These are phyloP conservation scores for Lasioglossum calceatum DNA, from an alignment of 2,888 invertebrate genomes.

Conservation along the genomic window DNA sequence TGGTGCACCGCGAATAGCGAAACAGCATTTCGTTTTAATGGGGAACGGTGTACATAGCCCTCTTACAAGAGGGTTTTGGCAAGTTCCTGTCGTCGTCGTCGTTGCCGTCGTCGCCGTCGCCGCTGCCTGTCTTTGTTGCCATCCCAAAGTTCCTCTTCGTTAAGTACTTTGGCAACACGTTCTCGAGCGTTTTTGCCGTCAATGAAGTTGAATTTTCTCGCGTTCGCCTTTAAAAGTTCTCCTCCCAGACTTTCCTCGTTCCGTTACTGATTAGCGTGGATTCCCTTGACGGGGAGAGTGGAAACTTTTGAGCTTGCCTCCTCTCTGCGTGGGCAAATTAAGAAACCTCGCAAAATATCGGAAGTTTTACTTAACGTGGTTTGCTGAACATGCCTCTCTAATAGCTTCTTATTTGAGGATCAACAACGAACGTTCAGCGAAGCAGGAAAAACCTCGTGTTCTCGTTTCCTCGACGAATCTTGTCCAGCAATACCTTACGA, in stretches of 20 bases:
- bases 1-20: slow-evolving; percentile 72
- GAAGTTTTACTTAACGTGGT: background rate
- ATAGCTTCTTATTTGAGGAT: background rate
- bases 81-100: slow-evolving; percentile 63
- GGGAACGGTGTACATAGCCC: slow-evolving; percentile 58
- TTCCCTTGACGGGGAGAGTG: slow-evolving; percentile 16
- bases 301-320: slow-evolving; percentile 22
- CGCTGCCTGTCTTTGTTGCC: slow-evolving; percentile 36
- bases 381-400: background rate
- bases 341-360: slow-evolving; percentile 22
- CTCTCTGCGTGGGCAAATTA: slow-evolving; percentile 8
- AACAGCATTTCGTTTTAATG: slow-evolving; percentile 74
- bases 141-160: slow-evolving; percentile 66
- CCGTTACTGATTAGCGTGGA: slow-evolving; percentile 43
- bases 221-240: slow-evolving; percentile 57
- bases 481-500: background rate
- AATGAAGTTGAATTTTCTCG: slow-evolving; percentile 56
- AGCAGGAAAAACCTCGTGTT: background rate
- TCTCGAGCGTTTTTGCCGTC: slow-evolving; percentile 63
- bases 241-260: slow-evolving; percentile 31
- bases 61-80: slow-evolving; percentile 65
- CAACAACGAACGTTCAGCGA: background rate
- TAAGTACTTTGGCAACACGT: slow-evolving; percentile 72
- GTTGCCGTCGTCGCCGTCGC: slow-evolving; percentile 32
- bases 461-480: background rate